phyloP scores from a whole-genome alignment of 2,113 vertebrate species.

The Tiliqua scincoides region DNA sequence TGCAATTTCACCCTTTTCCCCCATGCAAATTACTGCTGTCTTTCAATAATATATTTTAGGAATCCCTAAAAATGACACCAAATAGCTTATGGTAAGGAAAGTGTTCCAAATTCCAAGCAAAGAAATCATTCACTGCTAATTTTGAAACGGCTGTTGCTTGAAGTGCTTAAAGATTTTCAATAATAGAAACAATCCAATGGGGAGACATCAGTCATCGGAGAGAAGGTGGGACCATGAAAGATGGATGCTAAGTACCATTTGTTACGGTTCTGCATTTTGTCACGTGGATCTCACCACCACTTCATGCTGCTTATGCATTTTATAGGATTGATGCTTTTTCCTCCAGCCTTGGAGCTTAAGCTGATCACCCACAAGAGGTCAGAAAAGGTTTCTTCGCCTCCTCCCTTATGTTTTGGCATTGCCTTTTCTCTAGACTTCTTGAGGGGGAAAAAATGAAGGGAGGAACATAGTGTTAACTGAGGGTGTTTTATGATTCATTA shows the following conservation, averaged over 20 bases:
- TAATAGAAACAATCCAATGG: neutral
- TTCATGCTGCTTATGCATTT: neutral
- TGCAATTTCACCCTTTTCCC: neutral
- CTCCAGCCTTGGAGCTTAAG: neutral
- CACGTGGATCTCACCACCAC: neutral
- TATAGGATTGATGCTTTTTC: neutral
- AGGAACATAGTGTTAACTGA: neutral
- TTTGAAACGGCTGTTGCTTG: conserved; percentile 26
- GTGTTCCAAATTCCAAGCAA: neutral
- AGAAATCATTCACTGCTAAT: neutral
- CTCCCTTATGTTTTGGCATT: neutral
- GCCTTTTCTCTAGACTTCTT: neutral
- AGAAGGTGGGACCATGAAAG: neutral
- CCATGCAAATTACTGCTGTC: neutral
- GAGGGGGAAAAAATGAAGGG: neutral
- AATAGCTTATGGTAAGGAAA: neutral
- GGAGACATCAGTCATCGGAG: conserved; percentile 29
- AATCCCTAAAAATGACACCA: conserved; percentile 4
- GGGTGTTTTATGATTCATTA: neutral
- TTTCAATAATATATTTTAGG: conserved; percentile 21
- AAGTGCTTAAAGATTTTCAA: conserved; percentile 31
- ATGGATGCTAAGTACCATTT: conserved; percentile 1
- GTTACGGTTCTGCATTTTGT: conserved; percentile 26
- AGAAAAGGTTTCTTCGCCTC: conserved; percentile 1
- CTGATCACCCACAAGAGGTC: conserved; percentile 1